phyloP scores from a whole-genome alignment of 1,140 invertebrate genomes.

The Lordiphosa collinella region DNA sequence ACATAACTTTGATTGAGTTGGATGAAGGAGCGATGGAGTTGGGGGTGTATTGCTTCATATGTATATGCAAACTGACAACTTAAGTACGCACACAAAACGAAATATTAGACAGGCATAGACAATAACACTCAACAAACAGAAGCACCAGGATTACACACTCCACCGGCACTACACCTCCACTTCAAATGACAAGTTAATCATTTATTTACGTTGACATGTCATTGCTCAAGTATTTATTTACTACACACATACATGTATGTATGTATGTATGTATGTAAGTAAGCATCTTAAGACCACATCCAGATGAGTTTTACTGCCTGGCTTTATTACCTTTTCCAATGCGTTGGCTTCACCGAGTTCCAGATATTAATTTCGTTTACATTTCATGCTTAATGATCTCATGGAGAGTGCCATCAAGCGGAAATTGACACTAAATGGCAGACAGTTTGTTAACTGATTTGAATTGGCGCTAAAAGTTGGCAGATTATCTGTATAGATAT shows the following conservation, averaged over 20 bases:
- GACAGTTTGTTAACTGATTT: too few relatives aligned
- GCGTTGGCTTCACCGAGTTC: background rate
- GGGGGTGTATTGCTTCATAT: constrained; percentile 25
- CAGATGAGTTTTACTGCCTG: constrained; percentile 2
- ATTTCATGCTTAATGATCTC: background rate
- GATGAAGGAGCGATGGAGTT: background rate
- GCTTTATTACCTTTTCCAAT: background rate
- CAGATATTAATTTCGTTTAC: background rate
- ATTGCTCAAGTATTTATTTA: constrained; percentile 75
- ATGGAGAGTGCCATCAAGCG: too few relatives aligned
- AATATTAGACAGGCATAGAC: constrained; percentile 53
- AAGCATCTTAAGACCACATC: background rate
- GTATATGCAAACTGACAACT: constrained; percentile 70
- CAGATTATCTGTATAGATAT: background rate
- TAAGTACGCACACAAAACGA: constrained; percentile 62
- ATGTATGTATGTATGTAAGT: background rate
- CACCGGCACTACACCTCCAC: constrained; percentile 18
- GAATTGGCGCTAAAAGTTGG: too few relatives aligned
- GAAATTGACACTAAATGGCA: too few relatives aligned
- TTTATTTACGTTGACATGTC: constrained; percentile 74
- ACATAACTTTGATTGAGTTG: constrained; percentile 69
- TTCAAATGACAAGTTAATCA: constrained; percentile 70
- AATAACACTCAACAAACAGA: constrained; percentile 9
- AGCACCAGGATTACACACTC: constrained; percentile 27
- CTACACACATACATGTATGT: constrained; percentile 32